Evolutionary conservation across 2,797 vertebrate genomes (phyloP).

Genomic region (Sebastes glaucus): DNA sequence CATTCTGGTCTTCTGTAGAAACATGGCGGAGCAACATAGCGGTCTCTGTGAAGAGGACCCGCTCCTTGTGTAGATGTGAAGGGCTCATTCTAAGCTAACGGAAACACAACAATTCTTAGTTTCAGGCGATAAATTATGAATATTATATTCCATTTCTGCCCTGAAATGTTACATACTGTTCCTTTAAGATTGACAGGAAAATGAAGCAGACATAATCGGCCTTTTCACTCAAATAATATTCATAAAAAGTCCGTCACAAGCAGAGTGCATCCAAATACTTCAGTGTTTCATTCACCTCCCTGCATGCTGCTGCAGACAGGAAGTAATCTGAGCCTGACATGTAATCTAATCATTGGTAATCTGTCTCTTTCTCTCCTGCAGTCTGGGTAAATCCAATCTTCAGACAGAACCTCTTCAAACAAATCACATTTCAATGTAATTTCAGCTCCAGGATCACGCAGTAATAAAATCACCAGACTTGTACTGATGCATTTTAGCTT

Average conservation of each 20-base stretch:
- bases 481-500: background rate
- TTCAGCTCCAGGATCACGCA: constrained; percentile 5
- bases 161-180: no score
- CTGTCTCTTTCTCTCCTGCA: constrained; percentile 14
- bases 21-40: no score
- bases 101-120: no score
- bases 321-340: constrained; percentile 51
- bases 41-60: no score
- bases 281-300: background rate
- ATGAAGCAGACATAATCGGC: background rate
- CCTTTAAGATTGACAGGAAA: background rate
- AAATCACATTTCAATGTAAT: constrained; percentile 55
- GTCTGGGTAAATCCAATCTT: constrained; percentile 46
- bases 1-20: no score
- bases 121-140: no score
- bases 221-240: background rate
- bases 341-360: constrained; percentile 52
- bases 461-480: constrained; percentile 46
- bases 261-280: background rate
- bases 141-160: no score
- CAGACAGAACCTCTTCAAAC: constrained; percentile 51
- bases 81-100: no score
- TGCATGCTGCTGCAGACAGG: background rate
- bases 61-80: no score
- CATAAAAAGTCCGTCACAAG: background rate